These are phyloP conservation scores for Heterotis niloticus DNA, from an alignment of 2,113 vertebrate species.

Conservation along the genomic window DNA sequence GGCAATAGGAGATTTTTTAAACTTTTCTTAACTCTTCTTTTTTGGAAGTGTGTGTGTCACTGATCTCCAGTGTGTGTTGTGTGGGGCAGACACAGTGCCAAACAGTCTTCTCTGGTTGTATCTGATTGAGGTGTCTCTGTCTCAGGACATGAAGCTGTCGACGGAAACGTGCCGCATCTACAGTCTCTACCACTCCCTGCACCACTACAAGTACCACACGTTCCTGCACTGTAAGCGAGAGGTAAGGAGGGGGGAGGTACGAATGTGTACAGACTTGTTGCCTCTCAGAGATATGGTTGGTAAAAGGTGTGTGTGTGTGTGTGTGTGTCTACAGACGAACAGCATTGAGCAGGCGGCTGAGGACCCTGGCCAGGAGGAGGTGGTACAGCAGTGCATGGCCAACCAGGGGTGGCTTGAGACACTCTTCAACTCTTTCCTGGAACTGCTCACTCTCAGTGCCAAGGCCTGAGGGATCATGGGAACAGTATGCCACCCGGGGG, in stretches of 20 bases:
- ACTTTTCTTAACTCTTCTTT: too few relatives aligned
- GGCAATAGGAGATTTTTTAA: too few relatives aligned
- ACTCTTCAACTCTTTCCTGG: slow-evolving; percentile 80
- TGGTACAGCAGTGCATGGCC: slow-evolving; percentile 89
- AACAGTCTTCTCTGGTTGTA: not conserved
- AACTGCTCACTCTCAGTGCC: slow-evolving; percentile 70
- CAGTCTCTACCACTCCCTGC: slow-evolving; percentile 74
- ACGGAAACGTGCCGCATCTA: slow-evolving; percentile 78
- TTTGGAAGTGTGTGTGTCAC: too few relatives aligned
- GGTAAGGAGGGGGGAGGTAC: slow-evolving; percentile 57
- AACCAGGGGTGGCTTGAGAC: slow-evolving; percentile 84
- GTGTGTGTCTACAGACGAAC: slow-evolving; percentile 64
- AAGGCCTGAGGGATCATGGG: slow-evolving; percentile 48
- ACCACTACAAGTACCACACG: slow-evolving; percentile 57
- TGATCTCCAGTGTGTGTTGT: too few relatives aligned
- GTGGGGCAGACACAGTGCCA: not conserved
- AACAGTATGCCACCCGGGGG: slow-evolving; percentile 19
- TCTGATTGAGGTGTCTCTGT: not conserved
- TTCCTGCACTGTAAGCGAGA: slow-evolving; percentile 85
- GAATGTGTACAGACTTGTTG: not conserved
- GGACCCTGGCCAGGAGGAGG: slow-evolving; percentile 86
- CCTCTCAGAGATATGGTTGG: not conserved
- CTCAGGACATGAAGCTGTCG: slow-evolving; percentile 83
- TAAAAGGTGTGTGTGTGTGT: not conserved
- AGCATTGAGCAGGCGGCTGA: slow-evolving; percentile 77